Evolutionary conservation across 1,140 invertebrate genomes (phyloP).

Genomic region (Laupala kohalensis): DNA sequence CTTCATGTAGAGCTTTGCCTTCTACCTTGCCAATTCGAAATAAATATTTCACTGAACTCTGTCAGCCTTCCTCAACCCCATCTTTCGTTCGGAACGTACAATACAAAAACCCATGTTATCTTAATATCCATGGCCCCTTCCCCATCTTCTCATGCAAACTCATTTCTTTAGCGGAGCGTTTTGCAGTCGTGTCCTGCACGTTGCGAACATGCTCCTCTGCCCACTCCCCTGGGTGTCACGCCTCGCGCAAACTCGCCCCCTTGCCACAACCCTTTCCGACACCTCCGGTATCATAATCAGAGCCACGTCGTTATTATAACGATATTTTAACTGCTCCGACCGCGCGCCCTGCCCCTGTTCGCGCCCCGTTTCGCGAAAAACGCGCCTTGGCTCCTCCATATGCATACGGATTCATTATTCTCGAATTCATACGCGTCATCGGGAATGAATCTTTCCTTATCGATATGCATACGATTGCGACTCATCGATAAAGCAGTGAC

Average conservation of each 20-base stretch:
- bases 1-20: too few species aligned
- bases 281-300: neutral
- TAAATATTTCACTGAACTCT: too few species aligned
- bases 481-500: neutral
- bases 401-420: neutral
- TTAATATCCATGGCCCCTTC: too few species aligned
- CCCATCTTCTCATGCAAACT: neutral
- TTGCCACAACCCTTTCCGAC: neutral
- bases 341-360: neutral
- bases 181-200: neutral
- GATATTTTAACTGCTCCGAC: neutral
- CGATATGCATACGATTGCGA: neutral
- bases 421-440: neutral
- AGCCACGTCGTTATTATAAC: neutral
- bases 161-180: neutral
- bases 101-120: too few species aligned
- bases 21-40: too few species aligned
- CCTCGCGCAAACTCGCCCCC: neutral
- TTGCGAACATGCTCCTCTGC: neutral
- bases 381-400: neutral
- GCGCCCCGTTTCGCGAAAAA: neutral
- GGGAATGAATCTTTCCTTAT: neutral
- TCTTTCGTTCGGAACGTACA: too few species aligned
- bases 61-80: too few species aligned
- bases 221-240: neutral